A percentile compares a stretch with the other conserved stretches of the same genome.
Conservation (phyloP, 2,113 vertebrate species). For the Eurypyga helias region DNA sequence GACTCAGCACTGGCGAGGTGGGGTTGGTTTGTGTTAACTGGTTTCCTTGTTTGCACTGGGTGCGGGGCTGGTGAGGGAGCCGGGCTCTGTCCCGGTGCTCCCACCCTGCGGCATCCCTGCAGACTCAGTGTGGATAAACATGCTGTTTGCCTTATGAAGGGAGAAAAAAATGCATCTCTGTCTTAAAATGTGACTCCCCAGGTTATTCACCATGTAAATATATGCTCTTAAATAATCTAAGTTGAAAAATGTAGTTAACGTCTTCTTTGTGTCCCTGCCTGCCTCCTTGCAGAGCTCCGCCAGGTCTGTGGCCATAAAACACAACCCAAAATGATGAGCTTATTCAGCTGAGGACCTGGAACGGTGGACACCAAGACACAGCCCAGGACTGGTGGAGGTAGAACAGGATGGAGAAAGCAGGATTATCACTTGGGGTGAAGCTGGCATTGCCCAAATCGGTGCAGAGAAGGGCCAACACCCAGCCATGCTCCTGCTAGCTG, state of each 20-base stretch:
- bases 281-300: neutral
- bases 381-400: too few species aligned
- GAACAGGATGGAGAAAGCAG: neutral
- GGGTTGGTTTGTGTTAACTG: neutral
- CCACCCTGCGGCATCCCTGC: neutral
- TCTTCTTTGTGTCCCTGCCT: neutral
- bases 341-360: neutral
- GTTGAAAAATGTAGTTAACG: neutral
- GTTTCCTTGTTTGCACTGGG: neutral
- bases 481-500: neutral
- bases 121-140: accelerated
- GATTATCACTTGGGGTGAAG: neutral
- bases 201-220: neutral
- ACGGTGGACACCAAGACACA: neutral
- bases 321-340: neutral
- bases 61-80: neutral
- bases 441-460: neutral
- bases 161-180: neutral
- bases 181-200: neutral
- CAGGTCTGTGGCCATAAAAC: neutral
- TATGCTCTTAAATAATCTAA: neutral
- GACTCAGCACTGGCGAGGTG: neutral
- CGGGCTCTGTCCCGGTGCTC: accelerated
- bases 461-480: neutral
- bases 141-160: accelerated